A percentile compares a stretch with the other conserved stretches of the same genome.
phyloP scores from a whole-genome alignment of 64 coral and sea anemone species.

The Montipora sp. region DNA sequence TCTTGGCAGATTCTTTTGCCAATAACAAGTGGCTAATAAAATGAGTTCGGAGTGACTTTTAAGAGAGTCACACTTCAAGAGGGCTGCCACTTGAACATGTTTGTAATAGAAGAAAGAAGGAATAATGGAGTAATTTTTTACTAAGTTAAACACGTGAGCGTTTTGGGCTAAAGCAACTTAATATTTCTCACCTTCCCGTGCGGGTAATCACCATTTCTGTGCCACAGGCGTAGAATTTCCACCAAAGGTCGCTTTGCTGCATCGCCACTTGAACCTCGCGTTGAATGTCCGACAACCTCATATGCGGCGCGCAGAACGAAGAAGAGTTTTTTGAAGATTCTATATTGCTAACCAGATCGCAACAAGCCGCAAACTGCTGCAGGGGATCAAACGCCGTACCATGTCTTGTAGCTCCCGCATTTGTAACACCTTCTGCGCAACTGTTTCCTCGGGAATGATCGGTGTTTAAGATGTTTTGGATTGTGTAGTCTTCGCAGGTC shows the following conservation, averaged over 20 bases:
- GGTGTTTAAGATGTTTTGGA: slow-evolving; percentile 26
- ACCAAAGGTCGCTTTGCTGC: slow-evolving; percentile 93
- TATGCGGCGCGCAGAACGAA: not conserved
- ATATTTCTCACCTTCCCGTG: slow-evolving; percentile 84
- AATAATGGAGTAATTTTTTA: not conserved
- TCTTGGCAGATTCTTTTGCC: not conserved
- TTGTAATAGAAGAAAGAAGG: not conserved
- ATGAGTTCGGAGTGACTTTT: slow-evolving; percentile 38
- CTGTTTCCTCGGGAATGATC: not conserved
- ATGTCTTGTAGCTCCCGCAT: not conserved
- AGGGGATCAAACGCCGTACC: slow-evolving; percentile 16
- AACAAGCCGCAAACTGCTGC: slow-evolving; percentile 70
- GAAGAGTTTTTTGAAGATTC: slow-evolving; percentile 17
- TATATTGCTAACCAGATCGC: slow-evolving; percentile 63
- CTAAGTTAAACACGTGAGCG: not conserved
- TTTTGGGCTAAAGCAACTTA: not conserved
- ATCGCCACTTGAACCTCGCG: slow-evolving; percentile 88
- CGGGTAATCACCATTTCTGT: slow-evolving; percentile 96
- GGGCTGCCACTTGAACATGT: not conserved
- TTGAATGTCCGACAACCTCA: slow-evolving; percentile 35
- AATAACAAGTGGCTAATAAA: slow-evolving; percentile 16
- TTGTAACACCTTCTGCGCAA: not conserved
- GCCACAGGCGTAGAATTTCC: slow-evolving; percentile 93
- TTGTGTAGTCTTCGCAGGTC: not conserved
- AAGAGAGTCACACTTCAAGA: not conserved